A percentile compares a stretch with the other conserved stretches of the same genome.
These are phyloP conservation scores for Callyntrura sp. DNA, from an alignment of 2,888 invertebrate species.

Conservation along the genomic window DNA sequence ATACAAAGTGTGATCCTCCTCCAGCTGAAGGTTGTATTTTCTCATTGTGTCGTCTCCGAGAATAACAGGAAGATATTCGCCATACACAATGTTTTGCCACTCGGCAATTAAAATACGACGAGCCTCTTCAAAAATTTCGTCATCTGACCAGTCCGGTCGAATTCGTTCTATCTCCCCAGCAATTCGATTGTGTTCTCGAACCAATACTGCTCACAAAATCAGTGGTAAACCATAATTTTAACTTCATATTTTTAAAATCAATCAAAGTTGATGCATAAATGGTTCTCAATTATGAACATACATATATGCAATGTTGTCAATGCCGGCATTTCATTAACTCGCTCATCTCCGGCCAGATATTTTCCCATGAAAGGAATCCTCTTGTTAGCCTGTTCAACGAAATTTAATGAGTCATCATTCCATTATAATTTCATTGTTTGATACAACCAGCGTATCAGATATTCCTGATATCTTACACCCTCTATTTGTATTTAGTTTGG, in stretches of 20 bases:
- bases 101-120: slow-evolving; percentile 81
- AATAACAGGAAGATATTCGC: slow-evolving; percentile 82
- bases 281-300: slow-evolving; percentile 45
- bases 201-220: slow-evolving; percentile 62
- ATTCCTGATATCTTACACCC: background rate
- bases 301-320: slow-evolving; percentile 82
- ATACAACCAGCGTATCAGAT: background rate
- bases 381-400: slow-evolving; percentile 56
- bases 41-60: slow-evolving; percentile 79
- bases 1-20: slow-evolving; percentile 74
- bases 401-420: background rate
- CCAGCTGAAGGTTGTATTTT: slow-evolving; percentile 68
- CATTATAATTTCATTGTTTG: background rate
- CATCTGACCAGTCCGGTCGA: slow-evolving; percentile 77
- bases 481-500: too few relatives aligned
- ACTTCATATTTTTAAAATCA: too few relatives aligned
- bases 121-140: slow-evolving; percentile 80
- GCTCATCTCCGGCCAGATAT: slow-evolving; percentile 83
- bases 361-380: slow-evolving; percentile 83
- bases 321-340: slow-evolving; percentile 84
- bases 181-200: slow-evolving; percentile 82
- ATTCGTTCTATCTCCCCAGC: slow-evolving; percentile 72
- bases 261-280: too few relatives aligned
- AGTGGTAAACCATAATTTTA: too few relatives aligned
- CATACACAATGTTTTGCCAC: slow-evolving; percentile 83